Base-by-base conservation (phyloP, 1,140 invertebrate genomes). In the Leptinotarsa undecemlineata region DNA sequence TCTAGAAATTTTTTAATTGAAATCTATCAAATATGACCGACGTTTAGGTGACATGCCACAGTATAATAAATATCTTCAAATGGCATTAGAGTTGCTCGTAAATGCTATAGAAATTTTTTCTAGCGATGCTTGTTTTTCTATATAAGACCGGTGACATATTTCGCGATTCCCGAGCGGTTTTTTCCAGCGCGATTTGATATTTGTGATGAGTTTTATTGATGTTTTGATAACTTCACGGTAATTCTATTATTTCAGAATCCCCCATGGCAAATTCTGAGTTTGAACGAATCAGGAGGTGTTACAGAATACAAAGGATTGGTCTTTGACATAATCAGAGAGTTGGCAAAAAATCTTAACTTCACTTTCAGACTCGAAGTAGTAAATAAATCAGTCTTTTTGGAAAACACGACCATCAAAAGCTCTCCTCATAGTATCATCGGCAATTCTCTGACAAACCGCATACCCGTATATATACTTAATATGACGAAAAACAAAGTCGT, bases 261-360 rank as follows among this genome's bases (percentile, higher is more conserved):
- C 3, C 94, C 94, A 0, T 96, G 94, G 94, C 92, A 94, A 81
- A 91, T 92, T 13, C 82, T 94, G 1, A 86, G 86, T 60, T 80
- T 82, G 5, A 90, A 91, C 73, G 85, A 87, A 19, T 85, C 86
- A 3, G 91, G 90, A 0, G 80, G 86, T 1, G 84, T 90, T 1
- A 82, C 86, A 1, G 86, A 89, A 71, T 91, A 90, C 78, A 85
- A 86, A 5, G 94, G 94, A 23, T 85, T 96, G 26, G 87, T 94
- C 19, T 94, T 96, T 83, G 93, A 96, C 83, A 91, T 96, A 48
- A 76, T 97, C 0, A 88, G 91, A 76, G 90, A 95, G 78, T 83
- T 97, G n/a, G 88, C 92, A 1, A 87, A 87, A 11, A 92, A 90
- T 77, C 86, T 96, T 71, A 97, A 97, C 84, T 97, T 97, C 78